Evolutionary conservation across 2,888 invertebrate genomes (phyloP).

Genomic region (Schrankia costaestrigalis): DNA sequence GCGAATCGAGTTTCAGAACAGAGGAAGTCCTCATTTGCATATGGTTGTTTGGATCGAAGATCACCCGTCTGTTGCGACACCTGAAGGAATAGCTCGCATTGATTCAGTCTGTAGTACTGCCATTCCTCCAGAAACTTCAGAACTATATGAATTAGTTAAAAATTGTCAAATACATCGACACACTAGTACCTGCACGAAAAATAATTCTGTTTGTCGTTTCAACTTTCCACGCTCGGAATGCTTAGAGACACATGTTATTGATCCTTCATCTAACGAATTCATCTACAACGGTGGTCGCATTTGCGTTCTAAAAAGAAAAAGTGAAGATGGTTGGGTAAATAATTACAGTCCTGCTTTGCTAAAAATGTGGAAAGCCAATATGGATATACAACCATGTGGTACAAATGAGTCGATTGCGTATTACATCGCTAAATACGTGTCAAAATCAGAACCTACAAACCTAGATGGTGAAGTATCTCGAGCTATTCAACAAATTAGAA

Average conservation of each 20-base stretch:
- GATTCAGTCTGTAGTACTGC: neutral
- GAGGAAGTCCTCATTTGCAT: neutral
- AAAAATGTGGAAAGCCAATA: neutral
- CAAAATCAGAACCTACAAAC: constrained; percentile 18
- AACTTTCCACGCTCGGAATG: neutral
- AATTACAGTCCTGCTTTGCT: neutral
- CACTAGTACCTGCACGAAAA: neutral
- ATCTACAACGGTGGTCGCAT: neutral
- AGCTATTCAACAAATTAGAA: constrained; percentile 7
- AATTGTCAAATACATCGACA: neutral
- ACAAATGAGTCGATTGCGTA: constrained; percentile 22
- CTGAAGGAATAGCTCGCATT: neutral
- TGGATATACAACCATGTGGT: too few species aligned
- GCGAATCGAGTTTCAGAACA: neutral
- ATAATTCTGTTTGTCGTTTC: neutral
- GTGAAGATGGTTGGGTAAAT: neutral
- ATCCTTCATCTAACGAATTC: neutral
- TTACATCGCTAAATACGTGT: constrained; percentile 16
- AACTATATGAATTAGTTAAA: neutral
- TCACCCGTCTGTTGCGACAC: neutral
- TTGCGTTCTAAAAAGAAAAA: neutral
- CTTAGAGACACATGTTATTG: neutral
- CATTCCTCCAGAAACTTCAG: neutral
- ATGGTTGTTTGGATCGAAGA: neutral
- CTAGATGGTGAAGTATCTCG: constrained; percentile 14